A percentile compares a stretch with the other conserved stretches of the same genome.
Conservation (phyloP, 1,140 invertebrate species). For the Zelostemma sp. region DNA sequence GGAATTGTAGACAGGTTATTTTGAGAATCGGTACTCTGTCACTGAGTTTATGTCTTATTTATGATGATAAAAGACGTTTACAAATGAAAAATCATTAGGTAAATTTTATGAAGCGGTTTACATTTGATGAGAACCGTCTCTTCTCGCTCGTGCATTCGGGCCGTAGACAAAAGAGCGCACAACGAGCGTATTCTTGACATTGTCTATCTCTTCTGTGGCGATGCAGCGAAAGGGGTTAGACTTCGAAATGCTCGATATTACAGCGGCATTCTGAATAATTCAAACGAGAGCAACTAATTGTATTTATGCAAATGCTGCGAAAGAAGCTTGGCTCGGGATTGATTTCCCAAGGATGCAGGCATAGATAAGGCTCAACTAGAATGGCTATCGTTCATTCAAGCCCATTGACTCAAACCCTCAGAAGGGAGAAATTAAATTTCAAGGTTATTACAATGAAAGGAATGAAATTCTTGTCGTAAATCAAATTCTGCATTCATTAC, state of each 20-base stretch:
- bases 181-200: constrained; percentile 21
- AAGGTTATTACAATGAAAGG: neutral
- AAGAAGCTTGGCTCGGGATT: constrained; percentile 35
- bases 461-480: neutral
- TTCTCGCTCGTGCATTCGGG: constrained; percentile 36
- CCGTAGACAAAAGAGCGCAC: constrained; percentile 33
- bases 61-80: no score
- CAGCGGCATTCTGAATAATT: constrained; percentile 65
- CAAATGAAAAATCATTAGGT: constrained; percentile 48
- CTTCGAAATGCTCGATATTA: constrained; percentile 44
- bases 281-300: constrained; percentile 66
- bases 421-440: constrained; percentile 29
- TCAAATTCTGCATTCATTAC: neutral
- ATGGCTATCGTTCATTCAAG: constrained; percentile 38
- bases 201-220: constrained; percentile 17
- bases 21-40: no score
- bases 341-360: constrained; percentile 63
- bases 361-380: constrained; percentile 54
- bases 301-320: constrained; percentile 64
- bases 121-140: constrained; percentile 37
- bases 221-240: constrained; percentile 37
- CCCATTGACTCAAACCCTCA: constrained; percentile 21
- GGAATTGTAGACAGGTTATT: no score
- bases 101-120: constrained; percentile 40
- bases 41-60: no score